Evolutionary conservation across 2,888 invertebrate species (phyloP).

Genomic region (Elysia crispata): DNA sequence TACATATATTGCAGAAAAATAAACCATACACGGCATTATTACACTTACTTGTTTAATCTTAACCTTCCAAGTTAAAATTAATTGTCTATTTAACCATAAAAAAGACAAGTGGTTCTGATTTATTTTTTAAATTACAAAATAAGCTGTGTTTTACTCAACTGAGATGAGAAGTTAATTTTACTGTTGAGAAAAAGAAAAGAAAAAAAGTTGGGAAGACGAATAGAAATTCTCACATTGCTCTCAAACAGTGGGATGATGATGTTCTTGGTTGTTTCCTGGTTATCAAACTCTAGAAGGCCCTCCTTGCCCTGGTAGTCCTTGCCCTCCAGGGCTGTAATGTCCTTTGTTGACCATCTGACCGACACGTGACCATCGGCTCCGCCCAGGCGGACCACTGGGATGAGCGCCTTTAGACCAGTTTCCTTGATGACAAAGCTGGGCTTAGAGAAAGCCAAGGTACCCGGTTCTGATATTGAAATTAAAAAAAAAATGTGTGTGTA

Average conservation of each 20-base stretch:
- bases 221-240: conserved; percentile 75
- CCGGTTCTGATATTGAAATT: too few relatives aligned
- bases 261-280: conserved; percentile 79
- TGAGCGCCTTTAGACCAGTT: conserved; percentile 78
- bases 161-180: too few relatives aligned
- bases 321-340: conserved; percentile 81
- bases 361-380: conserved; percentile 81
- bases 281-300: conserved; percentile 78
- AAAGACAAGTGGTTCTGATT: conserved; percentile 80
- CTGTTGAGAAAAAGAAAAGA: not conserved
- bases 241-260: conserved; percentile 81
- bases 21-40: too few relatives aligned
- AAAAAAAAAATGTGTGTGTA: too few relatives aligned
- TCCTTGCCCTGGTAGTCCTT: conserved; percentile 80
- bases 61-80: too few relatives aligned
- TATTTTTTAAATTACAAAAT: too few relatives aligned
- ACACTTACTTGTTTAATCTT: too few relatives aligned
- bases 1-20: too few relatives aligned
- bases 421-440: conserved; percentile 81
- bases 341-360: conserved; percentile 80
- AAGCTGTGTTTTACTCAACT: too few relatives aligned
- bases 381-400: conserved; percentile 79
- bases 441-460: conserved; percentile 80
- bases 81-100: conserved; percentile 81
- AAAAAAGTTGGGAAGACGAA: not conserved